Evolutionary conservation across 1,140 invertebrate species (phyloP).

Genomic region (Cotesia glomerata): DNA sequence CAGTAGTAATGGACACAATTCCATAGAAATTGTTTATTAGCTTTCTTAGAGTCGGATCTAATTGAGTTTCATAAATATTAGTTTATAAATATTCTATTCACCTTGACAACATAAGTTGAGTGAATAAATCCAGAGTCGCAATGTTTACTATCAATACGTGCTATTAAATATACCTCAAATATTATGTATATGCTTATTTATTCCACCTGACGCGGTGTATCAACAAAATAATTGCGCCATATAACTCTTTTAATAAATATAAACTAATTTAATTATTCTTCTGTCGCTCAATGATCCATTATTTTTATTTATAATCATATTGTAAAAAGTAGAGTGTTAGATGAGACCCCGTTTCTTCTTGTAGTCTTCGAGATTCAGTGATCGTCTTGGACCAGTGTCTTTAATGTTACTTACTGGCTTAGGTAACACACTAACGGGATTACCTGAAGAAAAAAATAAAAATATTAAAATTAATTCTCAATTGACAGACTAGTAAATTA

Average conservation of each 20-base stretch:
- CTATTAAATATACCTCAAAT: too few species aligned
- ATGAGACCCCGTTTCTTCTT: conserved; percentile 96
- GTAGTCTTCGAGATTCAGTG: conserved; percentile 95
- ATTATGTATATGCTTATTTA: too few species aligned
- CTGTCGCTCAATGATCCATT: neutral
- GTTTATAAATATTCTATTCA: too few species aligned
- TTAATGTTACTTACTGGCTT: conserved; percentile 76
- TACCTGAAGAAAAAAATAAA: conserved; percentile 64
- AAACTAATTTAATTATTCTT: neutral
- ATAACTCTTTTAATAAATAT: neutral
- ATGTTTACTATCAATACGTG: too few species aligned
- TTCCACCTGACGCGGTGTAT: too few species aligned
- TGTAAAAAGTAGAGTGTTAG: conserved; percentile 59
- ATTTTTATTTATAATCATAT: neutral
- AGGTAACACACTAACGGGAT: conserved; percentile 75
- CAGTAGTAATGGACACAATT: too few species aligned
- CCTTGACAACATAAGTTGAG: too few species aligned
- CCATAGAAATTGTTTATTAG: too few species aligned
- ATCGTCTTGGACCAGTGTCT: conserved; percentile 83
- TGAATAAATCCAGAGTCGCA: too few species aligned
- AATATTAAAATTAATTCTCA: conserved; percentile 34
- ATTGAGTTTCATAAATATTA: too few species aligned
- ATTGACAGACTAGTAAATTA: neutral
- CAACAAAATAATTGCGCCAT: neutral
- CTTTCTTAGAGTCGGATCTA: too few species aligned